Percentiles rank a stretch among this genome's conserved stretches.
phyloP scores from a whole-genome alignment of 64 coral and sea anemone genomes.

The Dendrophyllia cribrosa region DNA sequence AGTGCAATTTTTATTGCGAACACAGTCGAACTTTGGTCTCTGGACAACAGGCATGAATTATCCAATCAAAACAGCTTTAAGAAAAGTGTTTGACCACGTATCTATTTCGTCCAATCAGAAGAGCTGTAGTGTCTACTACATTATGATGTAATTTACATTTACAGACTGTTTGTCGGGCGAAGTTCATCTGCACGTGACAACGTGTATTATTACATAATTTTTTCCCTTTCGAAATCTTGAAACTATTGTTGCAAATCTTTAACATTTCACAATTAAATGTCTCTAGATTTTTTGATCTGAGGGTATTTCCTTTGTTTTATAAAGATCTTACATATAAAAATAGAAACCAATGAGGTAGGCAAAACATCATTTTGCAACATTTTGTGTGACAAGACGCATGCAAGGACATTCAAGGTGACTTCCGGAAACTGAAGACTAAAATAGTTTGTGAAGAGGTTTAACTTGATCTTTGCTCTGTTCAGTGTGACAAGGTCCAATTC shows the following conservation, averaged over 20 bases:
- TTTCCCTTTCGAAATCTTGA: background rate
- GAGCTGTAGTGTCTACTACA: background rate
- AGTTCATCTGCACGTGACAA: constrained; percentile 22
- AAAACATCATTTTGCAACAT: background rate
- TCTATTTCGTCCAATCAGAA: background rate
- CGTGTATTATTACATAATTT: background rate
- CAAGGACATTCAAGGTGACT: constrained; percentile 37
- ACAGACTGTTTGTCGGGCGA: background rate
- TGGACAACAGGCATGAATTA: background rate
- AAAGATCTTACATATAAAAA: background rate
- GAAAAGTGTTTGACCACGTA: too few relatives aligned
- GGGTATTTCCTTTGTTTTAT: background rate
- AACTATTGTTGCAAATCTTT: background rate
- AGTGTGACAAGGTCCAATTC: too few relatives aligned
- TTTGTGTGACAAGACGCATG: background rate
- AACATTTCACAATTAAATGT: too few relatives aligned
- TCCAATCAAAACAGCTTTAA: background rate
- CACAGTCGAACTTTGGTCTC: background rate
- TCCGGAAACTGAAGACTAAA: too few relatives aligned
- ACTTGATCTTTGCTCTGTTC: too few relatives aligned
- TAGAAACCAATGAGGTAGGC: too few relatives aligned
- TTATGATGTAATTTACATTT: background rate
- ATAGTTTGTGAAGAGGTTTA: too few relatives aligned
- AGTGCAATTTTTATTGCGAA: background rate
- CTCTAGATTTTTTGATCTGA: background rate